Conservation (phyloP, 2,797 vertebrate genomes). For the Naso thynnoides region DNA sequence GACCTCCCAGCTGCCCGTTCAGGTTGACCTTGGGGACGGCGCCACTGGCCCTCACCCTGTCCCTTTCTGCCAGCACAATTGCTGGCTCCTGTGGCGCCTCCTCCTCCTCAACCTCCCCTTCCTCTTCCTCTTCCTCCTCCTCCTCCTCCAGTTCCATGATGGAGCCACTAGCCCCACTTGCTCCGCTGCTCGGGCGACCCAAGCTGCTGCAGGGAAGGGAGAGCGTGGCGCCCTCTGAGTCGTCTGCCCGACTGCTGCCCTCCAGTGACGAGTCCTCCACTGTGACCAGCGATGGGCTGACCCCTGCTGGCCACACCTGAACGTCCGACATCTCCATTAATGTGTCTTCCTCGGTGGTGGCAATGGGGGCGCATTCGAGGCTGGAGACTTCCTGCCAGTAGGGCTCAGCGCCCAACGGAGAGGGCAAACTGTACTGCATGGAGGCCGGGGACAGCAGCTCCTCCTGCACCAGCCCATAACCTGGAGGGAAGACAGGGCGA, state of each 20-base stretch:
- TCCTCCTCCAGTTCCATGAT: slow-evolving; percentile 97
- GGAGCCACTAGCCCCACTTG: slow-evolving; percentile 90
- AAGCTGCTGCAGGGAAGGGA: slow-evolving; percentile 87
- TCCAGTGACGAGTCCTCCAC: slow-evolving; percentile 98
- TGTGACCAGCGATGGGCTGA: slow-evolving; percentile 94
- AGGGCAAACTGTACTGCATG: slow-evolving; percentile 95
- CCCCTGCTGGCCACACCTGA: slow-evolving; percentile 95
- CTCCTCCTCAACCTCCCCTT: slow-evolving; percentile 75
- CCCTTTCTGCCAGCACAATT: slow-evolving; percentile 64
- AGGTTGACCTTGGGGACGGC: slow-evolving; percentile 86
- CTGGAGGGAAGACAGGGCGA: slow-evolving; percentile 88
- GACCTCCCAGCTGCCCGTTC: slow-evolving; percentile 92
- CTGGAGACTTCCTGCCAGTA: slow-evolving; percentile 98
- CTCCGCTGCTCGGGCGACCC: slow-evolving; percentile 85
- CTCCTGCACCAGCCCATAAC: slow-evolving; percentile 96
- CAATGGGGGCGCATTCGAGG: slow-evolving; percentile 93
- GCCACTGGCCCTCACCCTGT: slow-evolving; percentile 82
- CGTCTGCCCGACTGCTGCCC: slow-evolving; percentile 94
- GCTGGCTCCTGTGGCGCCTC: slow-evolving; percentile 67
- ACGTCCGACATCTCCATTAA: slow-evolving; percentile 97
- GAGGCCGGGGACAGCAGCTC: slow-evolving; percentile 98
- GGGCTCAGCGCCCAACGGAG: slow-evolving; percentile 93
- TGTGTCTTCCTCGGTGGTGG: slow-evolving; percentile 94
- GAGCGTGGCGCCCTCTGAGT: slow-evolving; percentile 93
- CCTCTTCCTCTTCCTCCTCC: slow-evolving; percentile 88